Conservation (phyloP, 2,797 vertebrate species). For the Sebastes aleutianus region DNA sequence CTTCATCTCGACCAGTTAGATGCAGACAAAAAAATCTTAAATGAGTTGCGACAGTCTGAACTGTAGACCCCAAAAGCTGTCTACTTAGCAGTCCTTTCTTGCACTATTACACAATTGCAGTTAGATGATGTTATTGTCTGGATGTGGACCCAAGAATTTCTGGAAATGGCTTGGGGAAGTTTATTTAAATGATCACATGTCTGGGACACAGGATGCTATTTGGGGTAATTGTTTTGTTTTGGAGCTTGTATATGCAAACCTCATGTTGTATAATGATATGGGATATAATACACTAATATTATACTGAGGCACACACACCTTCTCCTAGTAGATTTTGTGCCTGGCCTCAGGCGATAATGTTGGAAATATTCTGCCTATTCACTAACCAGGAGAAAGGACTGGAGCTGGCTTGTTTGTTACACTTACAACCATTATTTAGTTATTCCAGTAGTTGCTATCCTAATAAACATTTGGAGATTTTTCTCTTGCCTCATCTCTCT, state of each 20-base stretch:
- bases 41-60: not conserved
- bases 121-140: slow-evolving; percentile 55
- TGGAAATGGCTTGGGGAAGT: slow-evolving; percentile 31
- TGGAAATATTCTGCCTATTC: not conserved
- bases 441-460: not conserved
- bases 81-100: slow-evolving; percentile 26
- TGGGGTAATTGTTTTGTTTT: slow-evolving; percentile 52
- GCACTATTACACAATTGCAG: slow-evolving; percentile 36
- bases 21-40: not conserved
- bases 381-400: not conserved
- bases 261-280: slow-evolving; percentile 28
- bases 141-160: slow-evolving; percentile 48
- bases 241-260: slow-evolving; percentile 17
- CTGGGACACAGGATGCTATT: slow-evolving; percentile 41
- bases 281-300: slow-evolving; percentile 2
- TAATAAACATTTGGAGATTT: not conserved
- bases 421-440: not conserved
- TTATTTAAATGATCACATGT: slow-evolving; percentile 50
- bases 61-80: slow-evolving; percentile 10
- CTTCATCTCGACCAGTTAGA: not conserved
- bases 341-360: not conserved
- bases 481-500: not conserved
- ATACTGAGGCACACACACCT: not conserved
- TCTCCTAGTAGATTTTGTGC: not conserved
- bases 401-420: not conserved